phyloP scores from a whole-genome alignment of 2,888 invertebrate species.

The Platynereis dumerilii region DNA sequence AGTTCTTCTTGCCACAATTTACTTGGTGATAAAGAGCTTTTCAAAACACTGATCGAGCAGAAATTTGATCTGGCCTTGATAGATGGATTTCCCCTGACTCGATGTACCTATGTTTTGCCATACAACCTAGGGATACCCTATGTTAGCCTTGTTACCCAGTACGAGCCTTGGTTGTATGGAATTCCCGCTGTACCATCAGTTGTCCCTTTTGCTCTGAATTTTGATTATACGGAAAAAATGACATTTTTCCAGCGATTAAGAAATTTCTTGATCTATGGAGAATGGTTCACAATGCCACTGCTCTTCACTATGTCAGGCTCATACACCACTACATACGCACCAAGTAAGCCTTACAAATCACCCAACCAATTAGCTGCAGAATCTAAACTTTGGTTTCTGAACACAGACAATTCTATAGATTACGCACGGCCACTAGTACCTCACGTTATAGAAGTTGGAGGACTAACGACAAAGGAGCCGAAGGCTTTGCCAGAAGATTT shows the following conservation, averaged over 20 bases:
- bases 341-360: constrained; percentile 16
- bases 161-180: constrained; percentile 26
- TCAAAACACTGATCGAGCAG: too few relatives aligned
- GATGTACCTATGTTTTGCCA: background rate
- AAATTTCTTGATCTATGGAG: constrained; percentile 12
- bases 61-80: too few relatives aligned
- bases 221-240: constrained; percentile 22
- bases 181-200: constrained; percentile 29
- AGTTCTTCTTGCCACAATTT: too few relatives aligned
- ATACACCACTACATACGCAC: constrained; percentile 20
- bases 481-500: constrained; percentile 22
- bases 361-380: constrained; percentile 2
- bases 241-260: constrained; percentile 22
- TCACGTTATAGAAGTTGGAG: constrained; percentile 28
- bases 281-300: constrained; percentile 6
- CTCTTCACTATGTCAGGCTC: constrained; percentile 12
- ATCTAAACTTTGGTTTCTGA: constrained; percentile 26
- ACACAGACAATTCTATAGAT: constrained; percentile 26
- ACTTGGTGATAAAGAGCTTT: too few relatives aligned
- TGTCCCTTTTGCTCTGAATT: constrained; percentile 20
- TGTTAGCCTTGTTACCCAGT: constrained; percentile 13
- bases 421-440: constrained; percentile 27
- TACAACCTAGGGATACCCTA: background rate
- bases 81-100: too few relatives aligned
- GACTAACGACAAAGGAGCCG: constrained; percentile 19